Percentiles rank a stretch among this genome's conserved stretches.
phyloP scores from a whole-genome alignment of 2,797 vertebrate species.

The Dendrocincla tyrannina region DNA sequence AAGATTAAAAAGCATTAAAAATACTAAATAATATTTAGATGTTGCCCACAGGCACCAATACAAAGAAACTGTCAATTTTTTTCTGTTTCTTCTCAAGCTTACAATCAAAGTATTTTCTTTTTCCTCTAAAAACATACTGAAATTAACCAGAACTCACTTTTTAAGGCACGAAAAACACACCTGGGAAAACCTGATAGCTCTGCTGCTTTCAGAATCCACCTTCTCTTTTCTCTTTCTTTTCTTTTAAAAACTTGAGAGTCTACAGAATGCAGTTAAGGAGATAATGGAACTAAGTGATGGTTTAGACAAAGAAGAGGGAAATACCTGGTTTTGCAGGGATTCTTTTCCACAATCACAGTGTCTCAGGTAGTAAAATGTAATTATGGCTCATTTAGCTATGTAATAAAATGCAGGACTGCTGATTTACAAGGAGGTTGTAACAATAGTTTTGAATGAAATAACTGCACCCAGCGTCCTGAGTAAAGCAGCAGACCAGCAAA shows the following conservation, averaged over 20 bases:
- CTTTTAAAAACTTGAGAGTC: neutral
- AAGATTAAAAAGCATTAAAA: neutral
- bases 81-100: neutral
- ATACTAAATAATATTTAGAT: neutral
- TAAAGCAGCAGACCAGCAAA: neutral
- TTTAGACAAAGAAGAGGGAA: neutral
- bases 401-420: neutral
- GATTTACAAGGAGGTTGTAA: neutral
- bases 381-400: neutral
- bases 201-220: neutral
- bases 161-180: neutral
- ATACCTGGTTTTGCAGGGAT: neutral
- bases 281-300: neutral
- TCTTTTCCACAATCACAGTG: neutral
- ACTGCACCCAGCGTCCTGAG: neutral
- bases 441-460: neutral
- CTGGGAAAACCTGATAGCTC: neutral
- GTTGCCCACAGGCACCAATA: neutral
- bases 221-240: neutral
- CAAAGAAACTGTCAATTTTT: fast-evolving
- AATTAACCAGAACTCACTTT: neutral
- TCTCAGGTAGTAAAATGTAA: neutral
- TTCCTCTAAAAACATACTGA: neutral
- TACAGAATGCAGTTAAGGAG: neutral
- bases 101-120: neutral